A percentile compares a stretch with the other conserved stretches of the same genome.
Evolutionary conservation across 2,113 vertebrate genomes (phyloP).

Genomic region (Enhydra lutris): DNA sequence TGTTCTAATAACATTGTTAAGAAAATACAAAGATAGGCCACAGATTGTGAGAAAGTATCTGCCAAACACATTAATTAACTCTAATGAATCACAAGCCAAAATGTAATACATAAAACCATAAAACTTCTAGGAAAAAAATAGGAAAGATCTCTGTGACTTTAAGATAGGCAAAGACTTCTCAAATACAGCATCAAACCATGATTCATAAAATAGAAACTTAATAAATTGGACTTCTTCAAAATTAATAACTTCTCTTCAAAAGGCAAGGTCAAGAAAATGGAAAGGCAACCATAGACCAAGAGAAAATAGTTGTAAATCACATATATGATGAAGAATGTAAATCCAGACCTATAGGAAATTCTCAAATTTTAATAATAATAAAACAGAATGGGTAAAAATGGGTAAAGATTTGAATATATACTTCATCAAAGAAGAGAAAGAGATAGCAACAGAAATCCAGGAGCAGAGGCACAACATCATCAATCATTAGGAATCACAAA

Average conservation of each 20-base stretch:
- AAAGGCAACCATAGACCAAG: not conserved
- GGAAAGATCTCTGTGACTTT: not conserved
- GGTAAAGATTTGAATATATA: not conserved
- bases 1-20: no score
- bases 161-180: not conserved
- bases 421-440: not conserved
- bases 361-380: not conserved
- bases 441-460: not conserved
- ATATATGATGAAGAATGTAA: not conserved
- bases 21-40: not conserved
- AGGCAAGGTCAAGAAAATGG: not conserved
- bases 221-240: not conserved
- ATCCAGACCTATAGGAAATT: not conserved
- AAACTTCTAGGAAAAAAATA: not conserved
- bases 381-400: not conserved
- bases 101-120: not conserved
- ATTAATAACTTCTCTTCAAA: not conserved
- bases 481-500: not conserved
- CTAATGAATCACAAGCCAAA: not conserved
- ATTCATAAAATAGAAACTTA: not conserved
- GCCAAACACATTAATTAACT: not conserved
- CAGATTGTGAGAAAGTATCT: not conserved
- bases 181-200: not conserved
- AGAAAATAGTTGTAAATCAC: not conserved
- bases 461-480: not conserved